phyloP scores from a whole-genome alignment of 2,797 vertebrate genomes.

The Petrocephalus schoutedeni region DNA sequence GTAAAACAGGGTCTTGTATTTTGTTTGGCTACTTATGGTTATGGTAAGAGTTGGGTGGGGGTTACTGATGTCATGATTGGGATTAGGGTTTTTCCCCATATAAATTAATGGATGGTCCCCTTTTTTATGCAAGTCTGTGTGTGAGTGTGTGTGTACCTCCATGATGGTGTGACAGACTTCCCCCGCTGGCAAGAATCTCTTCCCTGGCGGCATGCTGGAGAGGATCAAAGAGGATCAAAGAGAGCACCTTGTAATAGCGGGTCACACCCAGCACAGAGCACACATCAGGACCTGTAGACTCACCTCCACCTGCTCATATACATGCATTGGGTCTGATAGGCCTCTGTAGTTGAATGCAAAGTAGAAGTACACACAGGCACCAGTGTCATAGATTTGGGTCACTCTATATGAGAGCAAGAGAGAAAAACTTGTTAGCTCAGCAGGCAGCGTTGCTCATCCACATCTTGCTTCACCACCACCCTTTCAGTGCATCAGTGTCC shows the following conservation, averaged over 20 bases:
- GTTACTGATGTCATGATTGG: no score
- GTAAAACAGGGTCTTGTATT: no score
- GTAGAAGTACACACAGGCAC: slow-evolving; percentile 98
- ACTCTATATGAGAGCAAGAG: slow-evolving; percentile 67
- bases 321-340: slow-evolving; percentile 82
- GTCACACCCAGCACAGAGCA: neutral
- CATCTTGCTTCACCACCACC: neutral
- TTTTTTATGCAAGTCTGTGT: no score
- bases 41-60: no score
- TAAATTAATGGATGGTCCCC: neutral
- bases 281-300: slow-evolving; percentile 19
- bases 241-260: neutral
- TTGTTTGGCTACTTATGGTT: no score
- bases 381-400: slow-evolving; percentile 91
- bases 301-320: slow-evolving; percentile 96
- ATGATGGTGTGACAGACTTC: slow-evolving; percentile 96
- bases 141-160: slow-evolving; percentile 72
- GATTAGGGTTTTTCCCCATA: no score
- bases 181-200: slow-evolving; percentile 96
- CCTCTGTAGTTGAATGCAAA: slow-evolving; percentile 99
- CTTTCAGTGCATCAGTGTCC: no score
- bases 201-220: slow-evolving; percentile 86
- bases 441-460: neutral
- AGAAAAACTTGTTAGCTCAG: neutral
- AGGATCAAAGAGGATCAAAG: neutral